These are phyloP conservation scores for Oncorhynchus kisutch DNA, from an alignment of 2,113 vertebrate species.

Conservation along the genomic window DNA sequence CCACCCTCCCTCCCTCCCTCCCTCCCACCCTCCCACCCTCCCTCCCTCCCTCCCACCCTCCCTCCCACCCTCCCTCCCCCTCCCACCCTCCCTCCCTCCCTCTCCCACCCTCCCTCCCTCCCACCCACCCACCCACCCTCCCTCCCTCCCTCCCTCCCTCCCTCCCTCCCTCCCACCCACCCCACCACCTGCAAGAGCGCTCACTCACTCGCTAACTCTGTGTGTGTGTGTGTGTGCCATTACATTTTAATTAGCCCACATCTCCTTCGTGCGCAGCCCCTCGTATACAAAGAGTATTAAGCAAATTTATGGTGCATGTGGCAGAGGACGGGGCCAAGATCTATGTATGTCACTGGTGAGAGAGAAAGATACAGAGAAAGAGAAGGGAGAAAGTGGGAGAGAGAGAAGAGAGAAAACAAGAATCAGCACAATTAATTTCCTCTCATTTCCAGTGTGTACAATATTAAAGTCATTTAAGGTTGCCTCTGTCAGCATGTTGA, in stretches of 20 bases:
- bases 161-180: conserved; percentile 4
- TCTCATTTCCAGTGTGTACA: conserved; percentile 62
- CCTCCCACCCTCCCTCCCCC: too few relatives aligned
- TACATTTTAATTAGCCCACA: conserved; percentile 69
- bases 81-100: background rate
- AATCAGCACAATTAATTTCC: conserved; percentile 80
- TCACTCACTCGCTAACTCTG: conserved; percentile 36
- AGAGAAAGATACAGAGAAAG: conserved; percentile 1
- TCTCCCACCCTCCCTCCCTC: too few relatives aligned
- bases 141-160: background rate
- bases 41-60: background rate
- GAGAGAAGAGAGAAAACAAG: conserved; percentile 48
- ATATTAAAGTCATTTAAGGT: conserved; percentile 67
- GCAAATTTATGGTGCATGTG: conserved; percentile 68
- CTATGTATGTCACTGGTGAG: conserved; percentile 34
- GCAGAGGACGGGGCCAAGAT: conserved; percentile 36
- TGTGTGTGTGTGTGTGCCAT: conserved; percentile 42
- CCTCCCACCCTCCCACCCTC: background rate
- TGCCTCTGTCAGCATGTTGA: conserved; percentile 76
- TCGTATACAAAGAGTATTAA: conserved; percentile 60
- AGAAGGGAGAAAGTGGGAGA: conserved; percentile 16
- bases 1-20: too few relatives aligned
- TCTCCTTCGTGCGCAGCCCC: conserved; percentile 22
- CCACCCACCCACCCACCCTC: too few relatives aligned
- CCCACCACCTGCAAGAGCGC: conserved; percentile 45